Conservation (phyloP, 2,888 invertebrate species). For the Oscheius myriophilus region DNA sequence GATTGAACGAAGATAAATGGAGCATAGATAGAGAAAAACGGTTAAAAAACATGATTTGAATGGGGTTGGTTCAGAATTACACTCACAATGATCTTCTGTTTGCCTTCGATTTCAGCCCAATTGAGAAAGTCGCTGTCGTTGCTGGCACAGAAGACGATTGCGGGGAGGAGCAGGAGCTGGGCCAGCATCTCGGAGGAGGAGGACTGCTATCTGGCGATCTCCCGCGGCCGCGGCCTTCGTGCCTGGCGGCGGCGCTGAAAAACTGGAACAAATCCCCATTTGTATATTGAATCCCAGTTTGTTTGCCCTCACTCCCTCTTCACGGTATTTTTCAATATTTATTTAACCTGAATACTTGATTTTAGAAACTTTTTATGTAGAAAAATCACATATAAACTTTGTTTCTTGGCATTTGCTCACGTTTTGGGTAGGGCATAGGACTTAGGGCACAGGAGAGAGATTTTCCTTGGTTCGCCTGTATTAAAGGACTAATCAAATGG, state of each 20-base stretch:
- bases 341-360: too few relatives aligned
- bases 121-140: conserved; percentile 20
- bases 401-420: too few relatives aligned
- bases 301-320: not conserved
- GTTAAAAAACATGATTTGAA: too few relatives aligned
- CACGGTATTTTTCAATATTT: not conserved
- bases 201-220: conserved; percentile 11
- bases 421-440: too few relatives aligned
- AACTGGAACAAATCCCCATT: conserved; percentile 21
- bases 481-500: too few relatives aligned
- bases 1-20: too few relatives aligned
- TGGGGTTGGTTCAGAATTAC: too few relatives aligned
- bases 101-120: conserved; percentile 23
- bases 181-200: not conserved
- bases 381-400: too few relatives aligned
- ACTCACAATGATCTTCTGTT: conserved; percentile 20
- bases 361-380: too few relatives aligned
- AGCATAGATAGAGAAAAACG: too few relatives aligned
- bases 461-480: too few relatives aligned
- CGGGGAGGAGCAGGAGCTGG: not conserved
- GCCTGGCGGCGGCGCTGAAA: conserved; percentile 11
- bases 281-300: not conserved
- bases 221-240: conserved; percentile 12
- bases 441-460: too few relatives aligned
- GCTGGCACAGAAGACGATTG: not conserved